Conservation (phyloP, 35 echinoderm and acorn worm species). For the Diadema setosum region DNA sequence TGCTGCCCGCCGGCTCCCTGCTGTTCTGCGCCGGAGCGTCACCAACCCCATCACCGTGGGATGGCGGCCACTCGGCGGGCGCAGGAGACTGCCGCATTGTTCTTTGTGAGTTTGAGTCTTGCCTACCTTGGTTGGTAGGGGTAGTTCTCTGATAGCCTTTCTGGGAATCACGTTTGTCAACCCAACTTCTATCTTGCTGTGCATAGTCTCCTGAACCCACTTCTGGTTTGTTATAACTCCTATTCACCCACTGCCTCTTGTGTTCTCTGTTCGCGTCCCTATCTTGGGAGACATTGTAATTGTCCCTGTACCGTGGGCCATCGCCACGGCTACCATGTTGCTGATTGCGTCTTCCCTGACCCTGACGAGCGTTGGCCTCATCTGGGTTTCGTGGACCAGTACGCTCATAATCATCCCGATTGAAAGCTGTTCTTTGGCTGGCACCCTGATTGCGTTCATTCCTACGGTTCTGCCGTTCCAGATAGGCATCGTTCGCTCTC, state of each 20-base stretch:
- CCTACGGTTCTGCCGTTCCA: not conserved
- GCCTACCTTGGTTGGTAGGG: not conserved
- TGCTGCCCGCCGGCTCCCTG: not conserved
- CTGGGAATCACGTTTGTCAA: not conserved
- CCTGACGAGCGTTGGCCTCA: not conserved
- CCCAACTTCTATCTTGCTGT: not conserved
- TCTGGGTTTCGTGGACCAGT: not conserved
- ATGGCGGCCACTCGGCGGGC: not conserved
- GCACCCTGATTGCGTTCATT: not conserved
- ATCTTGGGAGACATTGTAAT: not conserved
- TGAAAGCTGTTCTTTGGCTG: not conserved
- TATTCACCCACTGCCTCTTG: not conserved
- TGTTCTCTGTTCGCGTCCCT: not conserved
- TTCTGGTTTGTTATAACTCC: not conserved
- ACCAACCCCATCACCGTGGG: not conserved
- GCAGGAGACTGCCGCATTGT: not conserved
- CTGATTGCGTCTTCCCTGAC: not conserved
- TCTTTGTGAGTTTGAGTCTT: not conserved
- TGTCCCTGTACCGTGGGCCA: not conserved
- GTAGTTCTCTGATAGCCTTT: no score
- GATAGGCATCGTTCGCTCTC: not conserved
- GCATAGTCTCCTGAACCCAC: not conserved
- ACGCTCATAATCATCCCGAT: slow-evolving; percentile 15
- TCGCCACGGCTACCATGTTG: not conserved
- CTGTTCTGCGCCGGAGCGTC: not conserved